Conservation (phyloP, 2,797 vertebrate genomes). For the Neosilurus hyrtlii region DNA sequence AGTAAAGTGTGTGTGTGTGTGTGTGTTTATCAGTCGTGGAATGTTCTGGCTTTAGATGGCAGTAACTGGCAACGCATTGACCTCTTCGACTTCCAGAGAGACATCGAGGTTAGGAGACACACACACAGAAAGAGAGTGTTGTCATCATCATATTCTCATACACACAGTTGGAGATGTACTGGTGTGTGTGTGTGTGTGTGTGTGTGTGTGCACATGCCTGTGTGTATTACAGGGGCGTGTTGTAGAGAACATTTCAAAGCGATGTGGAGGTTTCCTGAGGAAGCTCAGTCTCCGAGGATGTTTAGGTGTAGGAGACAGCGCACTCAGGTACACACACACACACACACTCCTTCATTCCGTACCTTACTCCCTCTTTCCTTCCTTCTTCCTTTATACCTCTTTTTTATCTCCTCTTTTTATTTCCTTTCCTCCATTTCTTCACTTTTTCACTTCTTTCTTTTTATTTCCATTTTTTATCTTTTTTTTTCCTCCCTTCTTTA, state of each 20-base stretch:
- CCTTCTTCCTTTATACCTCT: too few species aligned
- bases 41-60: constrained; percentile 94
- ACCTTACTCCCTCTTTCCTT: not conserved
- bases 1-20: constrained; percentile 23
- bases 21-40: constrained; percentile 83
- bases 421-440: not conserved
- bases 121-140: not conserved
- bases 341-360: not conserved
- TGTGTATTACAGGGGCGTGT: constrained; percentile 82
- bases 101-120: constrained; percentile 84
- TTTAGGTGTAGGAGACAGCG: constrained; percentile 91
- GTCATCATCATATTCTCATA: not conserved
- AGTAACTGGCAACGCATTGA: constrained; percentile 99
- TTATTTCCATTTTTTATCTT: not conserved
- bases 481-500: not conserved
- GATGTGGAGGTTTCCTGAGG: constrained; percentile 92
- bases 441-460: not conserved
- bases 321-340: constrained; percentile 77
- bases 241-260: constrained; percentile 97
- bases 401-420: not conserved
- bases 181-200: not conserved
- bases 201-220: constrained; percentile 32
- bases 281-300: constrained; percentile 94
- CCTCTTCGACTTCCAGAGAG: constrained; percentile 98
- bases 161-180: not conserved